A percentile compares a stretch with the other conserved stretches of the same genome.
Evolutionary conservation across 1,140 invertebrate genomes (phyloP).

Genomic region (Wasmannia auropunctata): DNA sequence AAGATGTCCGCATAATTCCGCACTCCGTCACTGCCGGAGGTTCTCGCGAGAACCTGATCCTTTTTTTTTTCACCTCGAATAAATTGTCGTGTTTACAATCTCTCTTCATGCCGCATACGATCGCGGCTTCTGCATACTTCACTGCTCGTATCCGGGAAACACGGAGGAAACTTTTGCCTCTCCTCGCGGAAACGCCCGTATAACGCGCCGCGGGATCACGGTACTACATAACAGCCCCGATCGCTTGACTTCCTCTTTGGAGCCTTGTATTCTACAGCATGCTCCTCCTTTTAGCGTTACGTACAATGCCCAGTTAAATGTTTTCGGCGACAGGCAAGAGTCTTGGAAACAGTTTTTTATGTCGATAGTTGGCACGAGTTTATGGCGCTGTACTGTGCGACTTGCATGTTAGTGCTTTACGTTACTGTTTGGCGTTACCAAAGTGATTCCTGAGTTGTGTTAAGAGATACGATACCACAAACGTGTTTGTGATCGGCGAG

Average conservation of each 20-base stretch:
- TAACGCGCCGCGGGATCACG: too few relatives aligned
- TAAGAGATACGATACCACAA: conserved; percentile 45
- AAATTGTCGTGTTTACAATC: conserved; percentile 25
- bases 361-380: conserved; percentile 80
- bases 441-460: conserved; percentile 67
- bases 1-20: not conserved
- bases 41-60: not conserved
- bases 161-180: not conserved
- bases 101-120: too few relatives aligned
- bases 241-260: conserved; percentile 63
- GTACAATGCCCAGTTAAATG: conserved; percentile 69
- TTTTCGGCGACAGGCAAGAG: conserved; percentile 65
- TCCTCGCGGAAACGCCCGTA: conserved; percentile 1
- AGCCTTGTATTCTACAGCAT: conserved; percentile 77
- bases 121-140: not conserved
- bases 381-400: conserved; percentile 78
- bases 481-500: conserved; percentile 59
- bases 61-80: conserved; percentile 5
- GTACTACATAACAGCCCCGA: conserved; percentile 78
- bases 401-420: conserved; percentile 81
- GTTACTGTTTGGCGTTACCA: conserved; percentile 71
- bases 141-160: not conserved
- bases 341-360: conserved; percentile 71
- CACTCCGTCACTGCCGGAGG: not conserved
- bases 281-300: conserved; percentile 75